These are phyloP conservation scores for Stratiomys singularior DNA, from an alignment of 2,888 invertebrate species.

Conservation along the genomic window DNA sequence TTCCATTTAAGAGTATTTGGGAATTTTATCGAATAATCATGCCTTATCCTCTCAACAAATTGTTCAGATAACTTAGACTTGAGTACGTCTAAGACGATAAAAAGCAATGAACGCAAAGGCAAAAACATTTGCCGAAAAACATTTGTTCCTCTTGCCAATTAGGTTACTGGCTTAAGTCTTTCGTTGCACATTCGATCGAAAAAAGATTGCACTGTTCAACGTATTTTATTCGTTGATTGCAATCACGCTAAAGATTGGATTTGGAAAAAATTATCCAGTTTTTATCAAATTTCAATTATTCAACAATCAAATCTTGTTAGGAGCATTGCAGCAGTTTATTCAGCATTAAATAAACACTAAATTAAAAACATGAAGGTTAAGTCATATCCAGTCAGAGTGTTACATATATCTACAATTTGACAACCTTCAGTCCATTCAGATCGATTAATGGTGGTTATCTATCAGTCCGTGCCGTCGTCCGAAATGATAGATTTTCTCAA, in stretches of 20 bases:
- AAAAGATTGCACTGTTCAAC: not conserved
- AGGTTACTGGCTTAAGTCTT: constrained; percentile 30
- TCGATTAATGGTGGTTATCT: not conserved
- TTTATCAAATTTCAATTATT: not conserved
- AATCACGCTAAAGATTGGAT: not conserved
- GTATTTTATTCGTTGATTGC: not conserved
- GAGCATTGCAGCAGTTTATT: too few species aligned
- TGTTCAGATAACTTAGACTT: too few species aligned
- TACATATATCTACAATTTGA: constrained; percentile 1
- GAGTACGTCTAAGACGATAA: too few species aligned
- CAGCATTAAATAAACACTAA: too few species aligned
- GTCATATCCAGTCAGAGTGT: not conserved
- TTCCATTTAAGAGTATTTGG: too few species aligned
- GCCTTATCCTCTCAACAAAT: too few species aligned
- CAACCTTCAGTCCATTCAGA: constrained; percentile 9
- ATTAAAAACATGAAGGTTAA: constrained; percentile 8
- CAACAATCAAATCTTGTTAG: too few species aligned
- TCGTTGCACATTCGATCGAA: not conserved
- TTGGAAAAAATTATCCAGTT: not conserved
- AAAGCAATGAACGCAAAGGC: too few species aligned
- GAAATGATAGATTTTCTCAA: constrained; percentile 1
- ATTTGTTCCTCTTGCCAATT: not conserved
- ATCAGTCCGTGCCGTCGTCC: not conserved
- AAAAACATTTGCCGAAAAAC: too few species aligned
- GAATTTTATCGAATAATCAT: too few species aligned